These are phyloP conservation scores for Henricia sp. DNA, from an alignment of 53 echinoderm and acorn worm genomes.

Conservation along the genomic window DNA sequence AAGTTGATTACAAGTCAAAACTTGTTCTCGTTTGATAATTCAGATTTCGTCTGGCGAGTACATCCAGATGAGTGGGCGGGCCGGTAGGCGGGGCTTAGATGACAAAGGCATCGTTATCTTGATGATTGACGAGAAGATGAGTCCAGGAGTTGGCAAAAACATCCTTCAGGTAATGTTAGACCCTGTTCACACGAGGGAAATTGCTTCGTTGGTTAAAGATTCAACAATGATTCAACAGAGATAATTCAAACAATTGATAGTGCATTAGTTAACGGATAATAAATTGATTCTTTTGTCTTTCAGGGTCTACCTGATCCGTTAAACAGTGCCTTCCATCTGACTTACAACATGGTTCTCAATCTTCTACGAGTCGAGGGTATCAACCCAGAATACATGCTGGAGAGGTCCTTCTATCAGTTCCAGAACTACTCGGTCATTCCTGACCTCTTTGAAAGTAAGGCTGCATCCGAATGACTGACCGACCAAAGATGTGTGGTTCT, in stretches of 20 bases:
- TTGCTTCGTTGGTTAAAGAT: too few species aligned
- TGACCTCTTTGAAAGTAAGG: constrained; percentile 94
- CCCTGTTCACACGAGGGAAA: too few species aligned
- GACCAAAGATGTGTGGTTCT: too few species aligned
- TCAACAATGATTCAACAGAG: too few species aligned
- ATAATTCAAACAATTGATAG: background rate
- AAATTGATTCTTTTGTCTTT: constrained; percentile 2
- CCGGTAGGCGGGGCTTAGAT: constrained; percentile 96
- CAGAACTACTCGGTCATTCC: constrained; percentile 96
- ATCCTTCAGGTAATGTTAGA: constrained; percentile 86
- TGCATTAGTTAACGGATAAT: background rate
- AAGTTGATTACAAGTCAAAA: too few species aligned
- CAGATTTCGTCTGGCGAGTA: constrained; percentile 98
- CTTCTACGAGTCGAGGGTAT: constrained; percentile 94
- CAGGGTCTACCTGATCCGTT: constrained; percentile 92
- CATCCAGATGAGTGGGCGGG: constrained; percentile 99
- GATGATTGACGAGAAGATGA: constrained; percentile 99
- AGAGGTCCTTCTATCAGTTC: constrained; percentile 98
- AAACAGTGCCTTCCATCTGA: constrained; percentile 99
- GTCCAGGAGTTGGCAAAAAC: constrained; percentile 91
- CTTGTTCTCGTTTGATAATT: too few species aligned
- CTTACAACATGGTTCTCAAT: constrained; percentile 99
- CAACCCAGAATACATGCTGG: constrained; percentile 98
- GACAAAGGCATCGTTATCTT: constrained; percentile 98
- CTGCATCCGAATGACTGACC: too few species aligned